Evolutionary conservation across 1,140 invertebrate species (phyloP).

Genomic region (Sitodiplosis mosellana): DNA sequence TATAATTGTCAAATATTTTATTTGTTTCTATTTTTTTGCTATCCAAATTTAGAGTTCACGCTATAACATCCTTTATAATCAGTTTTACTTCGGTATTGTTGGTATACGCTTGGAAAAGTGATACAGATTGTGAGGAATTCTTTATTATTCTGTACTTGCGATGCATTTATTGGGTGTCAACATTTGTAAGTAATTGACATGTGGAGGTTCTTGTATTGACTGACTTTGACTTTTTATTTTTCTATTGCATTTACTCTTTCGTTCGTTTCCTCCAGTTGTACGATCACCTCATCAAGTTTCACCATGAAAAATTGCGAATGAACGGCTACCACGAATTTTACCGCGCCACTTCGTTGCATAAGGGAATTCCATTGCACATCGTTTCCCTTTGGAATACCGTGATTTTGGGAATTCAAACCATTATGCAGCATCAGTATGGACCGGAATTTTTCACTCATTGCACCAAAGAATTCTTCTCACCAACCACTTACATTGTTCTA

Average conservation of each 20-base stretch:
- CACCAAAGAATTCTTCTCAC: conserved; percentile 31
- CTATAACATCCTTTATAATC: conserved; percentile 31
- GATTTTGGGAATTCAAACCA: conserved; percentile 34
- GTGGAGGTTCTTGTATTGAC: no score
- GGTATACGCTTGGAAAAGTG: conserved; percentile 30
- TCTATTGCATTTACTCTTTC: not conserved
- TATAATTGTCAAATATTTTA: not conserved
- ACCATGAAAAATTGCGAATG: conserved; percentile 36
- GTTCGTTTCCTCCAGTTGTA: conserved; percentile 24
- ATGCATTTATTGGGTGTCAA: conserved; percentile 37
- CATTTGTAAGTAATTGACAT: conserved; percentile 28
- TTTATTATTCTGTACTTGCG: conserved; percentile 45
- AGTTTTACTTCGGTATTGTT: conserved; percentile 37
- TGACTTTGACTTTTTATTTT: no score
- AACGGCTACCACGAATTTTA: conserved; percentile 48
- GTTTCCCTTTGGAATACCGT: conserved; percentile 40
- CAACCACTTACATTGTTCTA: conserved; percentile 34
- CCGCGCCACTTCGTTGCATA: conserved; percentile 35
- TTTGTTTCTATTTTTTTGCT: not conserved
- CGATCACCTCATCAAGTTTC: conserved; percentile 34
- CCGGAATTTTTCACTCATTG: conserved; percentile 37
- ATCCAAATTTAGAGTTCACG: conserved; percentile 19
- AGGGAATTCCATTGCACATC: conserved; percentile 38
- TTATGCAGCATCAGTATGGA: conserved; percentile 42
- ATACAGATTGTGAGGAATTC: conserved; percentile 39